Conservation (phyloP, 2,888 invertebrate genomes). For the Globia sparganii region DNA sequence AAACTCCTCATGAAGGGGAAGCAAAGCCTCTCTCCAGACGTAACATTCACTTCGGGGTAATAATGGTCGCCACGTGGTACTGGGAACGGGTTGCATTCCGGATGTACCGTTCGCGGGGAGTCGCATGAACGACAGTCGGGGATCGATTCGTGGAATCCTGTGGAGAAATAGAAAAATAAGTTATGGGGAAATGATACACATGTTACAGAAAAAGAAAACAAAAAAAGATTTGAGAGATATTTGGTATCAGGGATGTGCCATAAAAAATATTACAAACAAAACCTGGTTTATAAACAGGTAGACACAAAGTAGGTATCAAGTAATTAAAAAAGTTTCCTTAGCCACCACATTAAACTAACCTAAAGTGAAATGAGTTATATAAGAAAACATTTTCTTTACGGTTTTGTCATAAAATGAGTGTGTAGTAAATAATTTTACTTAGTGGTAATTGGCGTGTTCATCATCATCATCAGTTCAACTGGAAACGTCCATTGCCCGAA, state of each 20-base stretch:
- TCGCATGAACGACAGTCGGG: constrained; percentile 97
- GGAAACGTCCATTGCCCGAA: background rate
- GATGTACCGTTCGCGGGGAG: constrained; percentile 96
- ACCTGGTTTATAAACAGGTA: too few relatives aligned
- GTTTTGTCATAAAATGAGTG: background rate
- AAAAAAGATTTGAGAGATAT: background rate
- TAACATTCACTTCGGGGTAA: constrained; percentile 96
- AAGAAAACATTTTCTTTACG: background rate
- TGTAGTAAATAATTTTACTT: background rate
- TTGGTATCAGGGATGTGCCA: background rate
- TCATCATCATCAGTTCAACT: background rate
- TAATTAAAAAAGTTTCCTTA: background rate
- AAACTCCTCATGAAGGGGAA: constrained; percentile 98
- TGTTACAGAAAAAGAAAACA: background rate
- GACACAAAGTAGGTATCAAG: too few relatives aligned
- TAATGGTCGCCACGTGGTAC: constrained; percentile 97
- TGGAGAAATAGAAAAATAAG: background rate
- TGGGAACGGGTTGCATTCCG: constrained; percentile 98
- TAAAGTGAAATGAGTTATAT: background rate
- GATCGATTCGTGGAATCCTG: constrained; percentile 96
- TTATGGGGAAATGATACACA: background rate
- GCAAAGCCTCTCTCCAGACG: constrained; percentile 95
- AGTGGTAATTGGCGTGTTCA: background rate
- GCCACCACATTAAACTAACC: background rate
- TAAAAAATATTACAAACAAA: background rate